phyloP scores from a whole-genome alignment of 2,797 vertebrate species.

The Enteromius argenteus region DNA sequence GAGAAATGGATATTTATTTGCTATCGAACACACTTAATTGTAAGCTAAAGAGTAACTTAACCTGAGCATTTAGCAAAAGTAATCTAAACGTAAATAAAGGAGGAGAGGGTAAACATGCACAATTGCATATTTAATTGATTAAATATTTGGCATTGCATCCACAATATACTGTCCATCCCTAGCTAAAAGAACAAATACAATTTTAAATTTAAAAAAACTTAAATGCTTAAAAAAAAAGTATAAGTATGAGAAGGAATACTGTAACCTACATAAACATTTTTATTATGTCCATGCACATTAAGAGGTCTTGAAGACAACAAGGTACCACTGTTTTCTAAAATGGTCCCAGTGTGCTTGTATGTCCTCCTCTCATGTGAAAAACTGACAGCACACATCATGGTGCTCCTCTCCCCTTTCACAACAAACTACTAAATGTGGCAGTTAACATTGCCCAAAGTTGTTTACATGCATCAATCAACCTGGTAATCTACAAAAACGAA shows the following conservation, averaged over 20 bases:
- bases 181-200: neutral
- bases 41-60: neutral
- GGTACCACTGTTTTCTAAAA: neutral
- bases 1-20: neutral
- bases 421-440: neutral
- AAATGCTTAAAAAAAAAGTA: neutral
- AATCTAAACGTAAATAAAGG: no score
- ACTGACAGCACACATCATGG: neutral
- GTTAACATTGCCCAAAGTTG: slow-evolving; percentile 7
- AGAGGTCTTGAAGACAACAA: neutral
- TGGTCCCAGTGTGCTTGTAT: neutral
- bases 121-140: neutral
- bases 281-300: neutral
- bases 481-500: neutral
- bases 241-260: neutral
- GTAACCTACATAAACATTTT: neutral
- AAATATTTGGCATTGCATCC: neutral
- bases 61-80: neutral
- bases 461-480: neutral
- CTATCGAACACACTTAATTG: neutral
- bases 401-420: neutral
- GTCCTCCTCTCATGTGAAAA: neutral
- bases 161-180: neutral
- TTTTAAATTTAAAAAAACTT: no score
- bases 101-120: neutral